These are phyloP conservation scores for Eretmodus cyanostictus DNA, from an alignment of 2,113 vertebrate species.

Conservation along the genomic window DNA sequence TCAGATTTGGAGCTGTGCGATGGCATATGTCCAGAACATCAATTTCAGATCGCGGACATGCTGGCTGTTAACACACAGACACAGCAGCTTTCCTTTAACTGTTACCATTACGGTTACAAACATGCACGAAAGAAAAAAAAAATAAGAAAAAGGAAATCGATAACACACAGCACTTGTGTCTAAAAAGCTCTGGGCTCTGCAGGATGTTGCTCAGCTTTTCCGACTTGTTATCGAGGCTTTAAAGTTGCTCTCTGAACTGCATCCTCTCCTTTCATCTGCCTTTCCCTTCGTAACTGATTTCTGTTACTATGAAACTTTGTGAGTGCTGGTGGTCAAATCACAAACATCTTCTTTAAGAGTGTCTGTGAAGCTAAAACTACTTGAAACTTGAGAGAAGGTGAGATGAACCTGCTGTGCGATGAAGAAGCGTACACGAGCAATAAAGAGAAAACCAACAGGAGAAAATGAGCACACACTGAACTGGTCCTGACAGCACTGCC, in stretches of 20 bases:
- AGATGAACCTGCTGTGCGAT: neutral
- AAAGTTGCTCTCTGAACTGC: neutral
- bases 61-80: neutral
- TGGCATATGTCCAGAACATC: neutral
- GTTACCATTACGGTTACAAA: neutral
- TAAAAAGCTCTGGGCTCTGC: neutral
- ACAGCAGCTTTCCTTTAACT: neutral
- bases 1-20: neutral
- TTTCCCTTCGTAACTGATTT: rapidly evolving
- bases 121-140: neutral
- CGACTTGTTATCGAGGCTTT: neutral
- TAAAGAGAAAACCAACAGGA: neutral
- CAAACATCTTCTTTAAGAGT: neutral
- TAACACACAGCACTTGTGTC: neutral
- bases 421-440: neutral
- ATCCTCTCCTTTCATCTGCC: neutral
- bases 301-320: neutral
- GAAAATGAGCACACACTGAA: neutral
- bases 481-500: neutral
- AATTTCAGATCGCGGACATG: neutral
- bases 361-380: neutral
- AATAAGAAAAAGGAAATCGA: neutral
- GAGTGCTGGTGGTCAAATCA: neutral
- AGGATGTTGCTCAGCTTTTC: neutral
- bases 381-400: neutral